These are phyloP conservation scores for Acinonyx jubatus DNA, from an alignment of 2,113 vertebrate genomes.

Conservation along the genomic window DNA sequence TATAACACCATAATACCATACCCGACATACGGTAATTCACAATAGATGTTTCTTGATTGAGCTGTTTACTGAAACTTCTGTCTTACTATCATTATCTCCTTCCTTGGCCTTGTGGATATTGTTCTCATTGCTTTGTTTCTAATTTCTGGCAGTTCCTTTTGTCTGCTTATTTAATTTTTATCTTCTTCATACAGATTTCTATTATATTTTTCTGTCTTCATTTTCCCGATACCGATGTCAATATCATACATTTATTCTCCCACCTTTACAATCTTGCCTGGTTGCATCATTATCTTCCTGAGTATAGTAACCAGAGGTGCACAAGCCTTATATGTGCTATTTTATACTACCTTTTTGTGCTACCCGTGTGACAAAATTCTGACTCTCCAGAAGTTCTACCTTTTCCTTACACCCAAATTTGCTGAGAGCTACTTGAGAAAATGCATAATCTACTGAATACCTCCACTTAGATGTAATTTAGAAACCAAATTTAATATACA, in stretches of 20 bases:
- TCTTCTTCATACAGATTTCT: background rate
- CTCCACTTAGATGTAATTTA: background rate
- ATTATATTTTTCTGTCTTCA: background rate
- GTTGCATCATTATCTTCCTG: background rate
- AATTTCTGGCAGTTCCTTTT: background rate
- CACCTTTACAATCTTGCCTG: background rate
- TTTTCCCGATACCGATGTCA: background rate
- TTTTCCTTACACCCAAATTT: background rate
- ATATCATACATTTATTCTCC: background rate
- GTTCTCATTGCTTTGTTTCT: constrained; percentile 9
- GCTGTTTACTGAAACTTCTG: background rate
- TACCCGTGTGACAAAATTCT: background rate
- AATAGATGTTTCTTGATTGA: background rate
- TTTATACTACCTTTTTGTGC: background rate
- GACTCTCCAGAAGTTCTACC: background rate
- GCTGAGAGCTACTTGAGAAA: background rate
- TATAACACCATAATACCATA: background rate
- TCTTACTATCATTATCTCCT: background rate
- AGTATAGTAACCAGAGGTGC: background rate
- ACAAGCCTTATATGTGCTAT: background rate
- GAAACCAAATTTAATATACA: background rate
- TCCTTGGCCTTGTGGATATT: background rate
- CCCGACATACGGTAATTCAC: background rate
- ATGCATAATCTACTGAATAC: background rate
- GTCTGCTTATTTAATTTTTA: background rate